phyloP scores from a whole-genome alignment of 1,140 invertebrate genomes.

The Gryllus bimaculatus region DNA sequence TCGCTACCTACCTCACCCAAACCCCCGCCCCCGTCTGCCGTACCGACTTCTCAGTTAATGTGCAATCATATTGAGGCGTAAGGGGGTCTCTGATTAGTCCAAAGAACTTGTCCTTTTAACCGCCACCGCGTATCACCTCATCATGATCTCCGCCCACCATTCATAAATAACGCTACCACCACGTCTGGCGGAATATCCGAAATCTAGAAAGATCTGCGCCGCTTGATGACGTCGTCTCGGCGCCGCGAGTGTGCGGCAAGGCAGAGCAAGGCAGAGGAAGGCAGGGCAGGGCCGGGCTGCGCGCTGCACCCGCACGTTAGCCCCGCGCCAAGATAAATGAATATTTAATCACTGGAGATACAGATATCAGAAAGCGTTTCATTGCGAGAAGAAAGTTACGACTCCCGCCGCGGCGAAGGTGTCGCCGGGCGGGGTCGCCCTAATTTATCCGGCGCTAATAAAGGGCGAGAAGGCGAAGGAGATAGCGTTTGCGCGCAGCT shows the following conservation, averaged over 20 bases:
- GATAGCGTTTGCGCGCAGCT: too few species aligned
- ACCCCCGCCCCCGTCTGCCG: too few species aligned
- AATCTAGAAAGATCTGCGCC: background rate
- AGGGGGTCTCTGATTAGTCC: background rate
- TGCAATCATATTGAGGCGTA: background rate
- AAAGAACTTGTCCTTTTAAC: background rate
- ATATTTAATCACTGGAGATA: constrained; percentile 1
- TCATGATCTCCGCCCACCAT: background rate
- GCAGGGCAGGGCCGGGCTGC: background rate
- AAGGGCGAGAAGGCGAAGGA: background rate
- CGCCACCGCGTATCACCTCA: background rate
- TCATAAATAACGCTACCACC: background rate
- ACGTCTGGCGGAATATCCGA: background rate
- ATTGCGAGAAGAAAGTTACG: background rate
- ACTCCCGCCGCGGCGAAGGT: background rate
- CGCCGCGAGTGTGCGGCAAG: background rate
- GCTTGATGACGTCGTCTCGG: background rate
- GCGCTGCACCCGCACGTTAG: background rate
- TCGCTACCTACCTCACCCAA: background rate
- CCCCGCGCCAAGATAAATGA: background rate
- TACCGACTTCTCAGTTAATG: background rate
- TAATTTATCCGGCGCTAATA: background rate
- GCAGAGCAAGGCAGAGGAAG: too few species aligned
- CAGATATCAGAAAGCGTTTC: constrained; percentile 4
- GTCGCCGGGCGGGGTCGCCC: background rate